Conservation (phyloP, 2,888 invertebrate species). For the Sarcophaga subvicina region DNA sequence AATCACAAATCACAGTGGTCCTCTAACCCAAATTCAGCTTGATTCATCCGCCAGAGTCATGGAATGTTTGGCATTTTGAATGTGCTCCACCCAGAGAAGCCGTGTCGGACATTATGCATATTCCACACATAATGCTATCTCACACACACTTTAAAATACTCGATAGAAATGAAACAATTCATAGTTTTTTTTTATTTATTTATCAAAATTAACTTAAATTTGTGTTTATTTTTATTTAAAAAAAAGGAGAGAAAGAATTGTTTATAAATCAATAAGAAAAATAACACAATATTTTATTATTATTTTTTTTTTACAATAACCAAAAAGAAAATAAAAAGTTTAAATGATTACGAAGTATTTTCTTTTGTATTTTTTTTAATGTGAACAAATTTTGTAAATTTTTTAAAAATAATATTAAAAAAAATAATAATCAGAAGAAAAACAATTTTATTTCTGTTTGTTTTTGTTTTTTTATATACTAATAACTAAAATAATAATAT, state of each 20-base stretch:
- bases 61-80: too few species aligned
- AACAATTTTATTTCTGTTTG: not conserved
- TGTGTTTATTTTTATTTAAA: constrained; percentile 59
- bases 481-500: too few species aligned
- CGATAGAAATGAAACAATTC: not conserved
- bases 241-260: constrained; percentile 19
- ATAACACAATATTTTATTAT: constrained; percentile 44
- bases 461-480: not conserved
- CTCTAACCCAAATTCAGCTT: too few species aligned
- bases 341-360: constrained; percentile 1
- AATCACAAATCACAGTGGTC: too few species aligned
- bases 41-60: too few species aligned
- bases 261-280: constrained; percentile 48
- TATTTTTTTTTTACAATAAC: constrained; percentile 53
- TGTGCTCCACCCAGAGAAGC: too few species aligned
- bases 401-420: constrained; percentile 7
- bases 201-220: constrained; percentile 59
- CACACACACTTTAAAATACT: too few species aligned
- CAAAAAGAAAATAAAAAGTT: constrained; percentile 14
- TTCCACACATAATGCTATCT: too few species aligned
- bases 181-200: constrained; percentile 3
- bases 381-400: not conserved
- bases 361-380: not conserved
- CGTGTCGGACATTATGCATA: too few species aligned
- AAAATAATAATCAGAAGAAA: not conserved